Conservation (phyloP, 2,888 invertebrate genomes). For the Anaspis maculata region DNA sequence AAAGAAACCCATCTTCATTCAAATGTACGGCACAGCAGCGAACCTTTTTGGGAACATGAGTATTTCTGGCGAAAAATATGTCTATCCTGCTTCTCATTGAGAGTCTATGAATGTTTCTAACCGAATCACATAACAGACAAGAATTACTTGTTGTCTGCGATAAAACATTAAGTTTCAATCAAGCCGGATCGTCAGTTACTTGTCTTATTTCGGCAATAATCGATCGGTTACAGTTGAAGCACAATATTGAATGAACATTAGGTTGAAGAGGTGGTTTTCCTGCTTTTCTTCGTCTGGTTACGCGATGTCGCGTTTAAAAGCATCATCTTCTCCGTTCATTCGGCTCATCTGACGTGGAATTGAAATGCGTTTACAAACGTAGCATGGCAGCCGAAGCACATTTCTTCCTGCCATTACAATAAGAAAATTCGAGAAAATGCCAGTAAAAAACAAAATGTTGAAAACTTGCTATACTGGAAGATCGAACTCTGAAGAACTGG, state of each 20-base stretch:
- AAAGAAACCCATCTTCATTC: background rate
- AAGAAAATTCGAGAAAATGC: too few relatives aligned
- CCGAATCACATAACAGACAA: slow-evolving; percentile 5
- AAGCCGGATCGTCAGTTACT: background rate
- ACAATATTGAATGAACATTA: background rate
- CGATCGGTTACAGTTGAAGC: background rate
- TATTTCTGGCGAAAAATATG: background rate
- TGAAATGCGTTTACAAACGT: background rate
- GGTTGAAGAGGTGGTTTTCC: background rate
- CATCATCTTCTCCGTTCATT: background rate
- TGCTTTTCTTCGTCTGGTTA: background rate
- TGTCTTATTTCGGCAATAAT: background rate
- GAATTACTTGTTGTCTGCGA: background rate
- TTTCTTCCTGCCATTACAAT: too few relatives aligned
- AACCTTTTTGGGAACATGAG: background rate
- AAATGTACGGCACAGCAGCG: background rate
- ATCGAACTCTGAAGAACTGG: too few relatives aligned
- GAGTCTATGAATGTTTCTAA: background rate
- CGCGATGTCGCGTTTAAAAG: background rate
- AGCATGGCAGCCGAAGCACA: too few relatives aligned
- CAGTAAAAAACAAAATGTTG: too few relatives aligned
- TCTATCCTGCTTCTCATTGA: background rate
- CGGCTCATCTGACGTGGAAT: background rate
- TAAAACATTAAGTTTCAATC: background rate
- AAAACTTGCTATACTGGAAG: too few relatives aligned